Evolutionary conservation across 2,797 vertebrate species (phyloP).

Genomic region (Schizopygopsis malacanthus): DNA sequence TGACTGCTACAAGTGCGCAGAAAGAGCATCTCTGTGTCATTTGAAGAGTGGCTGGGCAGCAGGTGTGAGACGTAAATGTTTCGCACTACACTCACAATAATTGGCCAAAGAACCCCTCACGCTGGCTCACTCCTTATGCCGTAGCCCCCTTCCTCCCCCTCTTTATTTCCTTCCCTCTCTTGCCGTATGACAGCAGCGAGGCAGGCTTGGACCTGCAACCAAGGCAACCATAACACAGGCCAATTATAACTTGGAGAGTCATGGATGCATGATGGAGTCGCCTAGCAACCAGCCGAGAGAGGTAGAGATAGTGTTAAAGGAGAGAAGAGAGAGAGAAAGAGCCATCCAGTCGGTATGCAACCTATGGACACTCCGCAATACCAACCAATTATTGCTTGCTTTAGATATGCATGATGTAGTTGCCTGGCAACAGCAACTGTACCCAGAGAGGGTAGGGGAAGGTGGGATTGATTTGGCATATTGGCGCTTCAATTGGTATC

Average conservation of each 20-base stretch:
- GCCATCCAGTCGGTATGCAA: slow-evolving; percentile 79
- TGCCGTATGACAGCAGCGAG: slow-evolving; percentile 72
- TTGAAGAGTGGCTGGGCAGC: slow-evolving; percentile 70
- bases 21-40: slow-evolving; percentile 48
- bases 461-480: slow-evolving; percentile 69
- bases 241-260: slow-evolving; percentile 87
- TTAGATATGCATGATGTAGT: slow-evolving; percentile 82
- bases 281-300: slow-evolving; percentile 85
- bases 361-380: slow-evolving; percentile 73
- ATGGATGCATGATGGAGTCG: slow-evolving; percentile 84
- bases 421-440: slow-evolving; percentile 87
- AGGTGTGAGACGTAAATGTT: slow-evolving; percentile 81
- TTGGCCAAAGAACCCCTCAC: slow-evolving; percentile 51
- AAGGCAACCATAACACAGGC: slow-evolving; percentile 79
- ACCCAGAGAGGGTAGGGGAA: slow-evolving; percentile 46
- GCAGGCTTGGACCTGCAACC: slow-evolving; percentile 80
- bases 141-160: slow-evolving; percentile 22
- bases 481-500: slow-evolving; percentile 81
- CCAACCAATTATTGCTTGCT: slow-evolving; percentile 82
- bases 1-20: slow-evolving; percentile 40
- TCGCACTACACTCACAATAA: slow-evolving; percentile 75
- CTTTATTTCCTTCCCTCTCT: slow-evolving; percentile 40
- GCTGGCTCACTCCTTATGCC: slow-evolving; percentile 53
- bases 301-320: slow-evolving; percentile 54
- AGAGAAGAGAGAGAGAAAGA: slow-evolving; percentile 70